phyloP scores from a whole-genome alignment of 2,888 invertebrate genomes.

The Aricia artaxerxes region DNA sequence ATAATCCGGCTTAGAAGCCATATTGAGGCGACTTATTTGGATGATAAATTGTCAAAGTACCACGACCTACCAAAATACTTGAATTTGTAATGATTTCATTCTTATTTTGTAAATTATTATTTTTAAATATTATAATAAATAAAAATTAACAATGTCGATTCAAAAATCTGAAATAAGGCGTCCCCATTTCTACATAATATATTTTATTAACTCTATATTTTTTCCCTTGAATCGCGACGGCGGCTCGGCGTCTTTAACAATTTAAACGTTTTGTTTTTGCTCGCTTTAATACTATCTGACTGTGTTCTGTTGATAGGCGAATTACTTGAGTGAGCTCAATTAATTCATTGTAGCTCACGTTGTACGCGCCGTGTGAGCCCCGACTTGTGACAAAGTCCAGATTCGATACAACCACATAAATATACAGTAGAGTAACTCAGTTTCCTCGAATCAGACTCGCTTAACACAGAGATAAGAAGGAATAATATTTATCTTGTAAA shows the following conservation, averaged over 20 bases:
- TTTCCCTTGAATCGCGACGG: not conserved
- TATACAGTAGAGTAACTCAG: not conserved
- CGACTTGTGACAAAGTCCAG: constrained; percentile 41
- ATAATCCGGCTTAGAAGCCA: constrained; percentile 4
- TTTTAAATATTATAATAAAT: no score
- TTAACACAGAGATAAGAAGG: no score
- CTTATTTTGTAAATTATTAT: no score
- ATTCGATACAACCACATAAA: constrained; percentile 23
- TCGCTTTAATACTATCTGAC: not conserved
- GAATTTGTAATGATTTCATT: no score
- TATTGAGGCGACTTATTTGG: not conserved
- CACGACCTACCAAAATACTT: not conserved
- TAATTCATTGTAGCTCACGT: constrained; percentile 36
- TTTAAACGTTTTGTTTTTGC: not conserved
- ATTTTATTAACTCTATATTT: not conserved
- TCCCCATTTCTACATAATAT: no score
- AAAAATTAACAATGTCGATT: not conserved
- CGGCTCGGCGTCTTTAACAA: not conserved
- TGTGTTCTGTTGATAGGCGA: not conserved
- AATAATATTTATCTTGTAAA: no score
- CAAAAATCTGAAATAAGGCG: not conserved
- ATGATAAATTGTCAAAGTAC: not conserved
- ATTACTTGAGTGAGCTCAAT: constrained; percentile 7
- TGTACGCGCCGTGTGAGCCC: constrained; percentile 34
- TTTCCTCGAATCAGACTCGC: no score